Conservation (phyloP, 2,797 vertebrate genomes). For the Hephaestus fuliginosus region DNA sequence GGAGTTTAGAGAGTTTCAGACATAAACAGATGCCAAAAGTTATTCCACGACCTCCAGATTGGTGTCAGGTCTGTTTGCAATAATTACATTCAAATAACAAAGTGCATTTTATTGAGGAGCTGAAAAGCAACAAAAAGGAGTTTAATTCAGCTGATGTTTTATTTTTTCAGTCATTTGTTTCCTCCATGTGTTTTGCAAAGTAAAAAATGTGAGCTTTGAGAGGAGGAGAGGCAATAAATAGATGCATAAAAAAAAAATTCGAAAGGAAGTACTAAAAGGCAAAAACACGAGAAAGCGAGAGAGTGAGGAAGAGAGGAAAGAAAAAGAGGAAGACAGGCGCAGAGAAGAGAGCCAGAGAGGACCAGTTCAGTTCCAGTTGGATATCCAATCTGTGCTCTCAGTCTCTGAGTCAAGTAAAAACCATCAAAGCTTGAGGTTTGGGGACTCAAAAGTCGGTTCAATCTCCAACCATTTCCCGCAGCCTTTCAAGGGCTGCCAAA, state of each 20-base stretch:
- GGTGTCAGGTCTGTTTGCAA: conserved; percentile 3
- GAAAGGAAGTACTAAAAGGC: conserved; percentile 16
- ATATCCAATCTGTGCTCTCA: conserved; percentile 69
- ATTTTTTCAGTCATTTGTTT: conserved; percentile 1
- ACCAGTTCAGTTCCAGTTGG: conserved; percentile 62
- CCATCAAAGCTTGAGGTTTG: conserved; percentile 82
- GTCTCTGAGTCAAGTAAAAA: conserved; percentile 72
- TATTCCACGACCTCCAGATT: background rate
- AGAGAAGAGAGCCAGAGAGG: conserved; percentile 25
- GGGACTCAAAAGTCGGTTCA: conserved; percentile 74
- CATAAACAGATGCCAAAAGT: background rate
- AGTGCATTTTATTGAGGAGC: background rate
- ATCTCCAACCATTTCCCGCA: conserved; percentile 76
- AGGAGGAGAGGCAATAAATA: background rate
- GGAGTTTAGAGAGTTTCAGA: background rate
- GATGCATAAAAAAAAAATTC: conserved; percentile 8
- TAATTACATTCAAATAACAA: background rate
- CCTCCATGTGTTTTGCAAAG: background rate
- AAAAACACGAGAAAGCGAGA: conserved; percentile 1
- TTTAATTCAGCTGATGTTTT: background rate
- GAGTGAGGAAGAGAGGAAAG: conserved; percentile 18
- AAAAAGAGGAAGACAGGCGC: conserved; percentile 5
- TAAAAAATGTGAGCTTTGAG: background rate
- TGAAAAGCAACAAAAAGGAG: background rate
- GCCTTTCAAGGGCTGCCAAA: conserved; percentile 80